Evolutionary conservation across 2,113 vertebrate genomes (phyloP).

Genomic region (Stegastes partitus): DNA sequence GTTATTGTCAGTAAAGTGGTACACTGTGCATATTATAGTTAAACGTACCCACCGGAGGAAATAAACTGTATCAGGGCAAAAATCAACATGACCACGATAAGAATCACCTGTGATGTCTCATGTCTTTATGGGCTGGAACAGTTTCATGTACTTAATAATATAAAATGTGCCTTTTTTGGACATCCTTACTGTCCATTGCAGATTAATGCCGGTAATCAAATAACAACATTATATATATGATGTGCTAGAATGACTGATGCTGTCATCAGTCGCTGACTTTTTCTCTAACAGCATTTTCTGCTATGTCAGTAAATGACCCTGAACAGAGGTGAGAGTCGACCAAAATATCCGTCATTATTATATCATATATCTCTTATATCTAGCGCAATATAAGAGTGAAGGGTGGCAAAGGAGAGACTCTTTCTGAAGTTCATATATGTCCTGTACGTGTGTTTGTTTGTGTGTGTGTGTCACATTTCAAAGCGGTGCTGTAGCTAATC

Average conservation of each 20-base stretch:
- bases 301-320: background rate
- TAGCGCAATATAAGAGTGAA: background rate
- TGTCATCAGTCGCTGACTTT: no score
- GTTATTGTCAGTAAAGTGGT: background rate
- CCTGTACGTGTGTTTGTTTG: slow-evolving; percentile 30
- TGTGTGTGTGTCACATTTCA: slow-evolving; percentile 24
- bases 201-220: no score
- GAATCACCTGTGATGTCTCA: background rate
- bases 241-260: no score
- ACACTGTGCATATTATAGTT: background rate
- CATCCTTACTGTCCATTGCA: no score
- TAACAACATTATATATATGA: no score
- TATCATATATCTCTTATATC: background rate
- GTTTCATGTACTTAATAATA: no score
- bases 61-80: background rate
- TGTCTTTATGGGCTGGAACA: background rate
- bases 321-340: background rate
- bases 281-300: no score
- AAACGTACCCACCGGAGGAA: background rate
- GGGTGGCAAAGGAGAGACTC: background rate
- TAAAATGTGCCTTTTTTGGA: no score
- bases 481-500: slow-evolving; percentile 73
- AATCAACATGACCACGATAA: background rate
- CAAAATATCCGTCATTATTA: background rate
- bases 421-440: slow-evolving; percentile 8